phyloP scores from a whole-genome alignment of 2,113 vertebrate species.

The Paratilapia polleni region DNA sequence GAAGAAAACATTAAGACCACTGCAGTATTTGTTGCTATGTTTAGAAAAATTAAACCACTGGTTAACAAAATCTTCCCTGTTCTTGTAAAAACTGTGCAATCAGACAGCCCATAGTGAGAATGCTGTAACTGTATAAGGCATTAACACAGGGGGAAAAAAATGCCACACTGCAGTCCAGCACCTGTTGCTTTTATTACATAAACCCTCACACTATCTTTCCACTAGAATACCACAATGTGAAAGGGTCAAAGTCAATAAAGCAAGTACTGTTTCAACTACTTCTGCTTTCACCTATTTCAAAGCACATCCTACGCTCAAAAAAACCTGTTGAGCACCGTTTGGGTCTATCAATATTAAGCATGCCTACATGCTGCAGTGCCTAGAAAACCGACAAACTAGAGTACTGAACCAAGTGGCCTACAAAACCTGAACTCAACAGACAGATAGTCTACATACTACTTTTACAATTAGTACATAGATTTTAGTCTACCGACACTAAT shows the following conservation, averaged over 20 bases:
- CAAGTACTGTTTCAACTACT: slow-evolving; percentile 34
- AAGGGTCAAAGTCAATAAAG: slow-evolving; percentile 37
- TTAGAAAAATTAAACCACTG: background rate
- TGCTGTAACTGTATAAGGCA: background rate
- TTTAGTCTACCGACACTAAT: background rate
- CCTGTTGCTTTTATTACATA: slow-evolving; percentile 44
- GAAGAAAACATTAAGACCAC: background rate
- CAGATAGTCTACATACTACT: background rate
- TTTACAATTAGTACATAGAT: background rate
- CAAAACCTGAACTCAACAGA: background rate
- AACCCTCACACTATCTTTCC: slow-evolving; percentile 22
- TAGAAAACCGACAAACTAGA: background rate
- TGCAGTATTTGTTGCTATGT: background rate
- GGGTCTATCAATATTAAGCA: slow-evolving; percentile 51
- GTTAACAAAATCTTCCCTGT: background rate
- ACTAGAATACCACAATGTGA: slow-evolving; percentile 31
- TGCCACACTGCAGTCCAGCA: background rate
- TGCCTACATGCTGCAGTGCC: slow-evolving; percentile 10
- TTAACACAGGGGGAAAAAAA: background rate
- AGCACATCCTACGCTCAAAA: slow-evolving; percentile 23
- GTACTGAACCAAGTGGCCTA: background rate
- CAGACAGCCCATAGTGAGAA: background rate
- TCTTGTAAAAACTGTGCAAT: background rate
- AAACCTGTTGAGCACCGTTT: background rate
- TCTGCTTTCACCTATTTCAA: slow-evolving; percentile 48